Evolutionary conservation across 2,113 vertebrate genomes (phyloP), one percentile per base, ranked within the genome.

Genomic region (Erythrocercus mccallii): DNA sequence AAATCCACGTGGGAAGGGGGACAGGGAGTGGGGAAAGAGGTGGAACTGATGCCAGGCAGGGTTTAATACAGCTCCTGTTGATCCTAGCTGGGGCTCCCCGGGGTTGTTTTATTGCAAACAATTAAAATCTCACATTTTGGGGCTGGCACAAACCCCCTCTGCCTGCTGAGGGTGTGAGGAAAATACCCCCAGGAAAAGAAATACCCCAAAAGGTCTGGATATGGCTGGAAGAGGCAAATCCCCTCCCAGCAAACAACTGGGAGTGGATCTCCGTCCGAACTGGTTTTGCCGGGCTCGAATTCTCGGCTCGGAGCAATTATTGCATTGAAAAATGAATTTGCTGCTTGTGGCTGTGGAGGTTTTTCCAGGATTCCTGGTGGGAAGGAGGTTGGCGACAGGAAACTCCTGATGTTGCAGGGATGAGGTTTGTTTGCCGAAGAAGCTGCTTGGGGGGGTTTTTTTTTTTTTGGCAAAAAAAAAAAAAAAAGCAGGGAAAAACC

Each of bases 261-360:
- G 27, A 61, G 10, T 0, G 19, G 11, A 1, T 23, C 2, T 4
- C 2, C 31, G 3, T 20, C 62, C 62, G 1, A 3, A 18, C 70
- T 82, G 94, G 31, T 5, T 90, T 54, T 19, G 38, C 27, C 70
- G 45, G 38, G 60, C 35, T 91, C 45, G 5, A 7, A 48, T 51
- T 1, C 33, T 48, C 31, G 9, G 1, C 54, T 18, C 12, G 72
- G 47, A 64, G 45, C 23, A 7, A 11, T 20, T 0, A 3, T 9
- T 25, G 15, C 25, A 13, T 21, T 5, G 40, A 7, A 33, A 80
- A 35, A 28, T 2, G 3, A 11, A 9, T 35, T 13, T 60, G 1
- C 4, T n/a, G 82, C 8, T 11, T 12, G 60, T 33, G 62, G 31
- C 20, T 31, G 37, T 33, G 1, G 33, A 33, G 64, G 56, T 37